Conservation (phyloP, 2,797 vertebrate genomes). For the Gallinago nigripennis region DNA sequence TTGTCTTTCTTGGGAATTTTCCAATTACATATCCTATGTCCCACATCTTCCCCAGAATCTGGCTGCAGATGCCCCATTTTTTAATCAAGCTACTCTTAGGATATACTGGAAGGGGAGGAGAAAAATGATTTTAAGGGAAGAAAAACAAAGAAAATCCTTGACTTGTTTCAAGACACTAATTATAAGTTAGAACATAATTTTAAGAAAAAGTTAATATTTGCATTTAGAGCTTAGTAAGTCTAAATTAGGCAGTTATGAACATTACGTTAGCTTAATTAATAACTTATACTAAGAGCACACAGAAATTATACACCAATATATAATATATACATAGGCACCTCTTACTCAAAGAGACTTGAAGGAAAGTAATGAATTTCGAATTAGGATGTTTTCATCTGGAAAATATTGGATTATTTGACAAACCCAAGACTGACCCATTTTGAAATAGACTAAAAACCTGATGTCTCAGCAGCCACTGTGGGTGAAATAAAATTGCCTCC, state of each 20-base stretch:
- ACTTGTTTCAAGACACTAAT: background rate
- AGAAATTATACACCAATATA: background rate
- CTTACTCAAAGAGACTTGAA: background rate
- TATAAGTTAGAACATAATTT: background rate
- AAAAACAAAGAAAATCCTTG: background rate
- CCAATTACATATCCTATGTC: accelerated
- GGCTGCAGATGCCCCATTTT: background rate
- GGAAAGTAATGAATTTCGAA: background rate
- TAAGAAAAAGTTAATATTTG: background rate
- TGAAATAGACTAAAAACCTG: background rate
- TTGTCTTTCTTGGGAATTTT: background rate
- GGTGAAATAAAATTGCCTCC: background rate
- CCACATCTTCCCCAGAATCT: background rate
- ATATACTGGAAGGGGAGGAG: background rate
- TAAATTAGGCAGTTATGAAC: background rate
- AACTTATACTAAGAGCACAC: background rate
- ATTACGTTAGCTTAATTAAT: background rate
- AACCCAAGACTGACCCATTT: background rate
- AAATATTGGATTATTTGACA: background rate
- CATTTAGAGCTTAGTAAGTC: background rate
- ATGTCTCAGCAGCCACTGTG: background rate
- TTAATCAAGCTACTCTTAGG: background rate
- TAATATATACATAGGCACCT: background rate
- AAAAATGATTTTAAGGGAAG: background rate
- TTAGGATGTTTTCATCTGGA: background rate